Evolutionary conservation across 2,113 vertebrate species (phyloP), one percentile per base, ranked within the genome.

Genomic region (Dryoscopus gambensis): DNA sequence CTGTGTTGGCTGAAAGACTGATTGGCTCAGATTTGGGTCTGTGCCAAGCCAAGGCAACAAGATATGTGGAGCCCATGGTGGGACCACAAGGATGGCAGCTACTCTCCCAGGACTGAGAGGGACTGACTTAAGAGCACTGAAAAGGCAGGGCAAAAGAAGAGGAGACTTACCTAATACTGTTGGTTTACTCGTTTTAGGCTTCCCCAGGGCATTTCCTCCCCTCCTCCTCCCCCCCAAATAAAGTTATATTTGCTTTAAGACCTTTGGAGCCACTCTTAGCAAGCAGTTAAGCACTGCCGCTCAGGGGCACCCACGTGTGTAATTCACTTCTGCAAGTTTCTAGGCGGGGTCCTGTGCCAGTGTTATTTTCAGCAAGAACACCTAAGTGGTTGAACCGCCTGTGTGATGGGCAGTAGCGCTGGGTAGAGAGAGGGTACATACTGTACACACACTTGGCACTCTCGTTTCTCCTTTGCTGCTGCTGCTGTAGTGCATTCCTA

Each of bases 321-420:
- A 80, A 76, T 63, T 56, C 65, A 27, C 31, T 87, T 44, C 57
- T 83, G 49, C 39, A 83, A 76, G 40, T 60, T 69, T 53, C 77
- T 30, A 78, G 44, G 81, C 1, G 0, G 23, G 35, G 21, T 64
- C 53, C 69, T 57, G 74, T 85, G 67, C 67, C 84, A 93, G 74
- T 31, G 65, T 55, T 95, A 91, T 88, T 95, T 95, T 74, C 83
- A 86, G 75, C 63, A 69, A 35, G 82, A 91, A 82, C 15, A 80
- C n/a, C 44, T 9, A 63, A 70, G 50, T 25, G 67, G 83, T 62
- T 0, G 3, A 84, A 90, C 4, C 0, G 0, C 28, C 88, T 0
- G 2, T 70, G 50, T 84, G 83, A 83, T 31, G 70, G 92, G 71
- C 79, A 92, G 89, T 68, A 84, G 63, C 0, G 2, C 83, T 46